Evolutionary conservation across 2,113 vertebrate species (phyloP), one percentile per base, ranked within the genome.

Genomic region (Chitala chitala): DNA sequence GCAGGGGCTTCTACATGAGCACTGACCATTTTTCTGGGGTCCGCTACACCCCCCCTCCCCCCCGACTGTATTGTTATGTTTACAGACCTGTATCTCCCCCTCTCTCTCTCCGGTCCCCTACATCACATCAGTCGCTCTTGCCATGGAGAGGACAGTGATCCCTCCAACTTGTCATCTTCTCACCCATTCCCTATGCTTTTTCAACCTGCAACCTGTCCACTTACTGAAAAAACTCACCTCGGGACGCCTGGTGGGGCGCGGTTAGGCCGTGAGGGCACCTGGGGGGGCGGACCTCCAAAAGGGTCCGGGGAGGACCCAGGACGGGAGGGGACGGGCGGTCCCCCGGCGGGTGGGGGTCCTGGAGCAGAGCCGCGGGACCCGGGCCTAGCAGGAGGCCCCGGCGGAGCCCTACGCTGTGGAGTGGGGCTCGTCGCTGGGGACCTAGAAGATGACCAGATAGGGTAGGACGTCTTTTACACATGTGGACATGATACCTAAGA

Each of bases 371-470:
- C 94, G 38, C 95, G 94, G 40, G 96, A 98, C 51, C 88, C 90
- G 58, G 95, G 95, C 73, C 96, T 93, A 76, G 90, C 85, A 0
- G 96, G 95, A 3, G 95, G 95, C 9, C 95, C 96, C 12, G 98
- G 96, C 17, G 94, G 96, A 72, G 96, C 96, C 85, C 97, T 89
- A 84, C 97, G 92, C 88, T 96, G 94, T 0, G 96, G 96, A 2
- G 94, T 96, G 24, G 97, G 97, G 87, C 96, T 99, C 84, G 95
- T 94, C 0, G 95, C 95, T 12, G 96, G 97, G 81, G 96, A 98
- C 84, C 96, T 98, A 81, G 2, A n/a, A 59, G 78, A 40, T 75
- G 8, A 3, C 51, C 76, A 53, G 75, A 5, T 61, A 75, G 10
- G 50, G 51, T 2, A 46, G 7, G 68, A 4, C n/a, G n/a, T n/a